Base-by-base conservation (phyloP, 2,113 vertebrate species). In the Mesoclemmys tuberculata region DNA sequence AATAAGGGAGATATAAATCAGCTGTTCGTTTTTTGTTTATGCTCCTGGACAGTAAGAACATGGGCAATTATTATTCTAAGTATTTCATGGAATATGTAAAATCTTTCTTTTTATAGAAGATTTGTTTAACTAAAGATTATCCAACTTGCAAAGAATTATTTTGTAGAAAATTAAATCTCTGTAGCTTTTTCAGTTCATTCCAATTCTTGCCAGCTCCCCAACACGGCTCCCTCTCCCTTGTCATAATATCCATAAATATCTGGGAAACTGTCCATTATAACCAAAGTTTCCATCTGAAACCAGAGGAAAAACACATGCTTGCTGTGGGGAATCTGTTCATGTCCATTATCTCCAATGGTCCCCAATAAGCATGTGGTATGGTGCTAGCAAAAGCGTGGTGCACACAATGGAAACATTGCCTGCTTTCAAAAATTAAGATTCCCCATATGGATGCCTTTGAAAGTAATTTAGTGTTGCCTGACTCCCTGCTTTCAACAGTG, bases 41-140 rank as follows among this genome's bases (percentile, higher is more conserved):
- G 86, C 88, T 93, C 82, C 89, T 94, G 91, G 89, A 93, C 93
- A 93, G 79, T 83, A 83, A 90, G 91, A 91, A 87, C 35, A 87
- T 0, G 86, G 44, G 56, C 21, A 78, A 61, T 86, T 90, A 21
- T 75, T 96, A 86, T 93, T 92, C 54, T n/a, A 93, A 84, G 38
- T n/a, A 83, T 91, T 35, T 91, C 56, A 77, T 51, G 82, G 91
- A 94, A 94, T 78, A 41, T 64, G 92, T 48, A 27, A 55, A 89
- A 78, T 44, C 14, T 54, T 83, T 89, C 29, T 80, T 89, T 85
- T 87, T 68, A 74, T 19, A 78, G 82, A 84, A 61, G 54, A 81
- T 55, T 71, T 41, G 52, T 92, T 92, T 94, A 94, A 89, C 35
- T 4, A 10, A 94, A 97, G 22, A 84, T 92, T 96, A 80, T 81